phyloP scores from a whole-genome alignment of 2,797 vertebrate species.

The Huso huso region DNA sequence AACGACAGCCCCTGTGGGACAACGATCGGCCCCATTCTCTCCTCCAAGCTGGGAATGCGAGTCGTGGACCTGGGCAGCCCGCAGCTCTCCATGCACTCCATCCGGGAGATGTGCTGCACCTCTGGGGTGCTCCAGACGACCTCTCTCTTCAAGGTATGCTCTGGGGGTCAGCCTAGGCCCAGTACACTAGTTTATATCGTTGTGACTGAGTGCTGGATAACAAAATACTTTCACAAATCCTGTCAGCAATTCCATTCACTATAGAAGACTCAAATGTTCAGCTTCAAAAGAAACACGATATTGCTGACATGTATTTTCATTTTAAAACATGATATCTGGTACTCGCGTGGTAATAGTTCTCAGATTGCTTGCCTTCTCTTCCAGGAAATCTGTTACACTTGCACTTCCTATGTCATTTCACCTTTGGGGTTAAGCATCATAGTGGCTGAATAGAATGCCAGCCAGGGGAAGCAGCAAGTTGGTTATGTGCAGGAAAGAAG shows the following conservation, averaged over 20 bases:
- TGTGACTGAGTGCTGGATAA: neutral
- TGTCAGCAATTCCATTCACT: too few relatives aligned
- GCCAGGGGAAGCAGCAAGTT: too few relatives aligned
- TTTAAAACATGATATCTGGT: too few relatives aligned
- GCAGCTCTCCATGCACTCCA: constrained; percentile 94
- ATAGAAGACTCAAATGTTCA: neutral
- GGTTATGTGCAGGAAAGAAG: too few relatives aligned
- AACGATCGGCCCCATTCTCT: constrained; percentile 90
- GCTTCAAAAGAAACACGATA: neutral
- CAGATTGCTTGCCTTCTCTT: too few relatives aligned
- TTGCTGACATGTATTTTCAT: neutral
- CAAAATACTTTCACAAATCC: too few relatives aligned
- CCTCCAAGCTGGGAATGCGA: constrained; percentile 78
- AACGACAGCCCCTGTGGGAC: constrained; percentile 85
- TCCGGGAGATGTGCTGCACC: constrained; percentile 94
- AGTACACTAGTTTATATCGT: constrained; percentile 1
- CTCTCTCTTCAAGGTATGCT: constrained; percentile 80
- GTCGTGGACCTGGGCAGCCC: constrained; percentile 87
- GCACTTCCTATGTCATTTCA: too few relatives aligned
- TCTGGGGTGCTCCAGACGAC: constrained; percentile 81
- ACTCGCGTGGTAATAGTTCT: too few relatives aligned
- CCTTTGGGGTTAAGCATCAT: too few relatives aligned
- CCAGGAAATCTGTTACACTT: too few relatives aligned
- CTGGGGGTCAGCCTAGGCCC: neutral
- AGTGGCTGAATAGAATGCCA: too few relatives aligned